Conservation (phyloP, 2,797 vertebrate genomes). For the Clarias laeviceps region DNA sequence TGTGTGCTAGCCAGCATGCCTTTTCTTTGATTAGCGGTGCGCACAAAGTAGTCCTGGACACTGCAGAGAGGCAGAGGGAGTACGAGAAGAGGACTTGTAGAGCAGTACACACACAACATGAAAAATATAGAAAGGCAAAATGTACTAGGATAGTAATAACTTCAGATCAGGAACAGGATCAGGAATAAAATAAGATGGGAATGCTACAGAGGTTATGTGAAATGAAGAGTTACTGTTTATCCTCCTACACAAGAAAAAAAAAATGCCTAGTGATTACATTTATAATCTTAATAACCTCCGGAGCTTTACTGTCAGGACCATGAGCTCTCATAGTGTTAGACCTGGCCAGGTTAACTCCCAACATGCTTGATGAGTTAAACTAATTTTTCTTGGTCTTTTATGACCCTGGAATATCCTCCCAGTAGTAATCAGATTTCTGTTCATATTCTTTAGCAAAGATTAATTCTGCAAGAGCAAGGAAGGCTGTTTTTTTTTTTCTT, state of each 20-base stretch:
- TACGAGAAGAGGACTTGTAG: background rate
- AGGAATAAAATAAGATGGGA: background rate
- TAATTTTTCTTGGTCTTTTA: no score
- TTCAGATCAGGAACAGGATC: no score
- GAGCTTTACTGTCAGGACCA: no score
- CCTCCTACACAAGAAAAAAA: background rate
- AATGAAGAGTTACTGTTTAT: background rate
- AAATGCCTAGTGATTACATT: background rate
- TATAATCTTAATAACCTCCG: no score
- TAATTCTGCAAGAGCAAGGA: no score
- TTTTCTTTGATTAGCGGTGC: slow-evolving; percentile 86
- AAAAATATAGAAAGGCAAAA: background rate
- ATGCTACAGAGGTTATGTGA: background rate
- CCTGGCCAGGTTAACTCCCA: no score
- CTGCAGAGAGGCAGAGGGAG: slow-evolving; percentile 65
- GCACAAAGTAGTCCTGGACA: slow-evolving; percentile 96
- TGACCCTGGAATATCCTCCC: no score
- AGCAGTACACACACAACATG: background rate
- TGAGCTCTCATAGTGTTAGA: no score
- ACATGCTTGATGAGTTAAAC: no score
- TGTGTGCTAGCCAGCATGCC: slow-evolving; percentile 94
- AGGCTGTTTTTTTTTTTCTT: no score
- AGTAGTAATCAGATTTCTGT: no score
- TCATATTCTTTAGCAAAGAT: no score
- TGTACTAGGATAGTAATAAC: background rate